phyloP scores from a whole-genome alignment of 2,797 vertebrate species.

The Myoxocephalus aenaeus region DNA sequence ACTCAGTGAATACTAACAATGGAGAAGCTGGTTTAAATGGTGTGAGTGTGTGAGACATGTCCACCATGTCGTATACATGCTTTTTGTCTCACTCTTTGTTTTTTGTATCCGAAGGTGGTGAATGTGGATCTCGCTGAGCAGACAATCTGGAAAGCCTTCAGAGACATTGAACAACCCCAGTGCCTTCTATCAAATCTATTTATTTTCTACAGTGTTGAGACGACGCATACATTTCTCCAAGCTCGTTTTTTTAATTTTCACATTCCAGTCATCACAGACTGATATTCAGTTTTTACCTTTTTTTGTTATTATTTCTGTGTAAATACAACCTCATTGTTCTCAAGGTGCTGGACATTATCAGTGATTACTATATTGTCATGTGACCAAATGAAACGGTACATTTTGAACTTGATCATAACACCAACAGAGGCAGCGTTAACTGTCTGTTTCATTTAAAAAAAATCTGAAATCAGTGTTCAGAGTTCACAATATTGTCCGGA shows the following conservation, averaged over 20 bases:
- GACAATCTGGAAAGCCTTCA: slow-evolving; percentile 67
- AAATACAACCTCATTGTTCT: slow-evolving; percentile 29
- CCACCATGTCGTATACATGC: not conserved
- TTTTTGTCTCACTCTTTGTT: not conserved
- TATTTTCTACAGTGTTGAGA: slow-evolving; percentile 68
- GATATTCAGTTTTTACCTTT: slow-evolving; percentile 22
- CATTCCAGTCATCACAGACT: slow-evolving; percentile 12
- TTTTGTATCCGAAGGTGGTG: slow-evolving; percentile 44
- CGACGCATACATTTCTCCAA: slow-evolving; percentile 37
- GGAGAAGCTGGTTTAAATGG: not conserved
- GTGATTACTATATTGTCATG: slow-evolving; percentile 27
- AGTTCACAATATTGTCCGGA: slow-evolving; percentile 1
- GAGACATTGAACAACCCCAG: slow-evolving; percentile 69
- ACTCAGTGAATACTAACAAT: not conserved
- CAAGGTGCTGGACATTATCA: slow-evolving; percentile 48
- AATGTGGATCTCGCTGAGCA: slow-evolving; percentile 38
- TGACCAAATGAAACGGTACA: slow-evolving; percentile 63
- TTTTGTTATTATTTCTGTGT: slow-evolving; percentile 31
- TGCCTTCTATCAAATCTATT: slow-evolving; percentile 72
- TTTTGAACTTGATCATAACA: slow-evolving; percentile 34
- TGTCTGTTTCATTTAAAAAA: not conserved
- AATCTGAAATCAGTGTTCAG: slow-evolving; percentile 9
- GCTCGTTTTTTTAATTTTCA: slow-evolving; percentile 30
- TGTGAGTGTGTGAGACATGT: no score
- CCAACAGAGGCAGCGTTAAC: slow-evolving; percentile 8